phyloP scores from a whole-genome alignment of 2,113 vertebrate genomes.

The Mesitornis unicolor region DNA sequence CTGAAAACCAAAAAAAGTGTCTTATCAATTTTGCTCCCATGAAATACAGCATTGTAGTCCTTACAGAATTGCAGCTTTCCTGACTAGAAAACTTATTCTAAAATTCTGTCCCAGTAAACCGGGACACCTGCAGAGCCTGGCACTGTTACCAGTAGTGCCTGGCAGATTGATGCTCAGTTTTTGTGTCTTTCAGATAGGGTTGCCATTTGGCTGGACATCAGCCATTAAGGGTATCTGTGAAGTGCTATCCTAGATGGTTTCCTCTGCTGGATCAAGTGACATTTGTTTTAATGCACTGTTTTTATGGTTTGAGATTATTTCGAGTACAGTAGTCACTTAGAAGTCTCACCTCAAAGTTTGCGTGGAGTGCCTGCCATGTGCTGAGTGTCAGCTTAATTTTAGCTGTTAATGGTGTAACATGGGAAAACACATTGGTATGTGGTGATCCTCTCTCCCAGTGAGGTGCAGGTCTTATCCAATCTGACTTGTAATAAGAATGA shows the following conservation, averaged over 20 bases:
- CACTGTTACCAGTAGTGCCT: not conserved
- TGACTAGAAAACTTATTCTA: too few relatives aligned
- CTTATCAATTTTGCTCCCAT: too few relatives aligned
- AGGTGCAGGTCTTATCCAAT: not conserved
- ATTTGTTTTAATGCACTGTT: not conserved
- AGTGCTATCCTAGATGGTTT: not conserved
- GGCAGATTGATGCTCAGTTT: not conserved
- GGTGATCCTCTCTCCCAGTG: not conserved
- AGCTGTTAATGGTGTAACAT: not conserved
- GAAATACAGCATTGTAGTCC: too few relatives aligned
- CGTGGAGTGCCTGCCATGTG: not conserved
- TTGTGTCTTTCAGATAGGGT: not conserved
- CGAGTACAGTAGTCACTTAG: not conserved
- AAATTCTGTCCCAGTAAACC: too few relatives aligned
- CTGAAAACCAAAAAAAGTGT: too few relatives aligned
- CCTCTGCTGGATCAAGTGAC: not conserved
- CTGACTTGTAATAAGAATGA: not conserved
- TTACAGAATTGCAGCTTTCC: too few relatives aligned
- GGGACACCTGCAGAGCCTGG: not conserved
- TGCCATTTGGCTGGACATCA: not conserved
- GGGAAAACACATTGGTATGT: not conserved
- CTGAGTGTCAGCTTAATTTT: not conserved
- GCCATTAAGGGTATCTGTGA: not conserved
- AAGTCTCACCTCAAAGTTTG: not conserved
- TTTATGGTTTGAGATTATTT: not conserved